Evolutionary conservation across 2,888 invertebrate species (phyloP).

Genomic region (Lasioglossum malachurum): DNA sequence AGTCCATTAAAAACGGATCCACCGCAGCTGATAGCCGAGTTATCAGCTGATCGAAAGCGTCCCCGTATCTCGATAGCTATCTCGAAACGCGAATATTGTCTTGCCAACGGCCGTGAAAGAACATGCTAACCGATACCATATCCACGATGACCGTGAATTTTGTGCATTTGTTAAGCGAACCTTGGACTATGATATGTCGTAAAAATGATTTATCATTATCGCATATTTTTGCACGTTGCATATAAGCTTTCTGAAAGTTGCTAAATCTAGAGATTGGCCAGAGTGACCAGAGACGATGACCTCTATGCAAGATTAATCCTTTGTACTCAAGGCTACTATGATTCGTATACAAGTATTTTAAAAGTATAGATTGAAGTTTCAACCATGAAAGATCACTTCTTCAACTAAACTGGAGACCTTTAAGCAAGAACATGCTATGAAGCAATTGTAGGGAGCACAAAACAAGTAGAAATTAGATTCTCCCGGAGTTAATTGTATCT

Average conservation of each 20-base stretch:
- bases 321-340: neutral
- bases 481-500: neutral
- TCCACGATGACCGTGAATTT: neutral
- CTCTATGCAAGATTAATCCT: neutral
- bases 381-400: no score
- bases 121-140: neutral
- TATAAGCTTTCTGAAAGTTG: neutral
- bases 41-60: neutral
- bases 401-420: no score
- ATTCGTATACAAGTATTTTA: no score
- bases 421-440: neutral
- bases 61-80: neutral
- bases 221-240: neutral
- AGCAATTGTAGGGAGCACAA: neutral
- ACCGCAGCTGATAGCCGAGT: neutral
- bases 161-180: neutral
- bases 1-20: slow-evolving; percentile 36
- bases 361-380: no score
- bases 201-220: neutral
- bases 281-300: neutral
- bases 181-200: neutral
- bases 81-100: neutral
- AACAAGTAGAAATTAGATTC: neutral
- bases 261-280: neutral
- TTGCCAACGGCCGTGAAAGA: neutral